These are phyloP conservation scores for Eulemur rubriventer DNA, from an alignment of 2,797 vertebrate genomes.

Conservation along the genomic window DNA sequence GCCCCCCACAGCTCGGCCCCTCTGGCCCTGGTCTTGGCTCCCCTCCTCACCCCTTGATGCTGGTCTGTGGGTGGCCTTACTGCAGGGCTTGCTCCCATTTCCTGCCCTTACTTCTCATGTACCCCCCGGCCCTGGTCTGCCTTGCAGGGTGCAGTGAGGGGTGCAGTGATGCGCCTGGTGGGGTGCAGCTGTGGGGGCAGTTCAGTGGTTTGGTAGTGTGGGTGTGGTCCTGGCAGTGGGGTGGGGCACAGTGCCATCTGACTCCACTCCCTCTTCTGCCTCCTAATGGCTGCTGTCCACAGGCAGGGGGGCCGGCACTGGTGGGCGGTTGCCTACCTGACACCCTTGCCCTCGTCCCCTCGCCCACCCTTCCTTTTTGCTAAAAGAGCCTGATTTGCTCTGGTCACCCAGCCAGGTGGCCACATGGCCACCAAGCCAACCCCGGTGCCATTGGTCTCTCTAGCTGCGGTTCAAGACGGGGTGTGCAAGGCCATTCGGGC, in stretches of 20 bases:
- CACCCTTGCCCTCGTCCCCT: neutral
- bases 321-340: neutral
- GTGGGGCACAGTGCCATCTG: fast-evolving
- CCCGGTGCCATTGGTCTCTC: fast-evolving
- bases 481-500: neutral
- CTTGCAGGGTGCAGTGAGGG: neutral
- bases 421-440: neutral
- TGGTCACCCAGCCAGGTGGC: fast-evolving
- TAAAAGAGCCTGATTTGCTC: neutral
- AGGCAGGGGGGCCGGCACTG: fast-evolving
- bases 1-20: fast-evolving
- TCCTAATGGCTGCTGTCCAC: fast-evolving
- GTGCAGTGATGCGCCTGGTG: fast-evolving
- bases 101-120: neutral
- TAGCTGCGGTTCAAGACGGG: fast-evolving
- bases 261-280: neutral
- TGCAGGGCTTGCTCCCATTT: neutral
- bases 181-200: fast-evolving
- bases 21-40: neutral
- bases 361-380: neutral
- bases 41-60: too few relatives aligned
- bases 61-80: neutral
- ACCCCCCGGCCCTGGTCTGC: fast-evolving
- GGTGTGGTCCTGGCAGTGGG: neutral
- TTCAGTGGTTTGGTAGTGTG: neutral